phyloP scores from a whole-genome alignment of 2,888 invertebrate species.

The Machimus atricapillus region DNA sequence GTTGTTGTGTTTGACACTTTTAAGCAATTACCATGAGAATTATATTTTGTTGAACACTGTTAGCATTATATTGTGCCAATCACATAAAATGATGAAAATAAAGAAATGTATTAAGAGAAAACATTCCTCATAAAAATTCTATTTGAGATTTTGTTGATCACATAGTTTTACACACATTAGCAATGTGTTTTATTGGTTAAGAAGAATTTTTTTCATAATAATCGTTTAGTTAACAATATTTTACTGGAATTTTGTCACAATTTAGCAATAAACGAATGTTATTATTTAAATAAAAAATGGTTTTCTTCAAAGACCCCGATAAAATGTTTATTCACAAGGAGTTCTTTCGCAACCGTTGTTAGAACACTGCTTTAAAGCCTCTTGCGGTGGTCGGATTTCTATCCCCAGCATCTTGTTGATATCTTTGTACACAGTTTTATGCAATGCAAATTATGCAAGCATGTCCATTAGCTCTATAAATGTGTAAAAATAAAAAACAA shows the following conservation, averaged over 20 bases:
- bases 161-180: background rate
- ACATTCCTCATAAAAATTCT: background rate
- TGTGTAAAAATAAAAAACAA: background rate
- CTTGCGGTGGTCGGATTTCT: background rate
- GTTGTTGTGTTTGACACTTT: background rate
- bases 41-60: background rate
- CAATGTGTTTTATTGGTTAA: background rate
- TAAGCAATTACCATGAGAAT: background rate
- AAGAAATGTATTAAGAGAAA: background rate
- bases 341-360: background rate
- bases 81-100: background rate
- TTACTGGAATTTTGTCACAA: slow-evolving; percentile 17
- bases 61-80: background rate
- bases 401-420: background rate
- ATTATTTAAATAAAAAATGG: background rate
- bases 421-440: background rate
- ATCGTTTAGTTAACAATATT: background rate
- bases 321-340: background rate
- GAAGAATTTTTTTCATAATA: background rate
- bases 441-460: background rate
- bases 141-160: background rate
- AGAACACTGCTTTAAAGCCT: background rate
- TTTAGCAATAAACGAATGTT: slow-evolving; percentile 1
- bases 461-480: background rate
- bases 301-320: background rate